A percentile compares a stretch with the other conserved stretches of the same genome.
Conservation (phyloP, 2,797 vertebrate species). For the Phalanger gymnotis region DNA sequence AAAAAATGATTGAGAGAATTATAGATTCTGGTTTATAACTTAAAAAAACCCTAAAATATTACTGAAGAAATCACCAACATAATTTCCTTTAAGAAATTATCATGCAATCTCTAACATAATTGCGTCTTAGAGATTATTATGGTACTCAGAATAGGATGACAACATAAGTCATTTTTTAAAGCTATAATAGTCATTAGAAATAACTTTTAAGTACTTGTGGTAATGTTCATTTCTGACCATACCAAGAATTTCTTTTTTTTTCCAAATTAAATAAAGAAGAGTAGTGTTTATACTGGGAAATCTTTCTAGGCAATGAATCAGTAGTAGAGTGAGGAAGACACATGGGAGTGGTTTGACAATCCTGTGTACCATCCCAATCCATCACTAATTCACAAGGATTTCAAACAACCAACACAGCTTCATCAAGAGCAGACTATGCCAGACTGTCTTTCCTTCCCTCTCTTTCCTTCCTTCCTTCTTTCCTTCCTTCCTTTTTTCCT, state of each 20-base stretch:
- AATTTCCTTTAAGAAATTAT: neutral
- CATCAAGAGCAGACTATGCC: neutral
- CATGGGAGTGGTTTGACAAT: neutral
- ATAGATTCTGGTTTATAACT: neutral
- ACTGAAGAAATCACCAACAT: neutral
- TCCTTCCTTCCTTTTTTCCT: too few relatives aligned
- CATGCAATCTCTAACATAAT: too few relatives aligned
- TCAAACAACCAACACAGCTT: neutral
- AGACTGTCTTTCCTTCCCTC: neutral
- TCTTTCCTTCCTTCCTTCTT: neutral
- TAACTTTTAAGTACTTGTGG: neutral
- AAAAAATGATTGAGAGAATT: neutral
- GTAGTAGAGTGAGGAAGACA: neutral
- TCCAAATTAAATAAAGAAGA: neutral
- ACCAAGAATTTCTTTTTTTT: neutral
- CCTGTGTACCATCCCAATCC: neutral
- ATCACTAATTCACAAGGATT: neutral
- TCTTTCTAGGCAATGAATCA: neutral
- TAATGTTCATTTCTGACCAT: neutral
- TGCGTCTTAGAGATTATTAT: neutral
- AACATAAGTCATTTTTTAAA: neutral
- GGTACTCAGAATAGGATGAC: neutral
- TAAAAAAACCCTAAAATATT: neutral
- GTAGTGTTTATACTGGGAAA: neutral
- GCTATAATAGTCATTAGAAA: neutral